A percentile compares a stretch with the other conserved stretches of the same genome.
phyloP scores from a whole-genome alignment of 2,888 invertebrate species.

The Hymenopus coronatus region DNA sequence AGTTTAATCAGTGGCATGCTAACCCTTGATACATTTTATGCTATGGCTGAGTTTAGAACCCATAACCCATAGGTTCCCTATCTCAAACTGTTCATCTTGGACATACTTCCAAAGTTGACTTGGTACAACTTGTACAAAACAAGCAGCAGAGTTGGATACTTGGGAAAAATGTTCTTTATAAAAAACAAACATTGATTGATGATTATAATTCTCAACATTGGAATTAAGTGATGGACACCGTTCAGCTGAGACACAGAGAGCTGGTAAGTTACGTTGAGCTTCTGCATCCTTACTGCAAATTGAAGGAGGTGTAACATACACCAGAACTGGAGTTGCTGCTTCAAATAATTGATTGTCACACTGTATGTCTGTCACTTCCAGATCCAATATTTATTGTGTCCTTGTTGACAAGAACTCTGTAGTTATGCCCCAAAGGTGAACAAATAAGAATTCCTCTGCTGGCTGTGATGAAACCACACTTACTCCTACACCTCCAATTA shows the following conservation, averaged over 20 bases:
- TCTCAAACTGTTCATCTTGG: too few relatives aligned
- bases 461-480: constrained; percentile 74
- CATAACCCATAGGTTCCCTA: too few relatives aligned
- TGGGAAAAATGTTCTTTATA: too few relatives aligned
- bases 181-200: too few relatives aligned
- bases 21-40: too few relatives aligned
- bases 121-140: too few relatives aligned
- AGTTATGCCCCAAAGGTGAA: constrained; percentile 63
- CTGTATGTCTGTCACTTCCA: constrained; percentile 38
- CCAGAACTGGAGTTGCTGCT: constrained; percentile 77
- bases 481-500: constrained; percentile 55
- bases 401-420: constrained; percentile 59
- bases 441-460: constrained; percentile 78
- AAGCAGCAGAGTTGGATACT: too few relatives aligned
- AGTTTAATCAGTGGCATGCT: too few relatives aligned
- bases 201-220: constrained; percentile 88
- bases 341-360: constrained; percentile 75
- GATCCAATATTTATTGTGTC: constrained; percentile 48
- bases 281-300: constrained; percentile 46
- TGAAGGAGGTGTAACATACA: constrained; percentile 65
- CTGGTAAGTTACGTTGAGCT: constrained; percentile 54
- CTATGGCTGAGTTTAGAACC: too few relatives aligned
- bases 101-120: too few relatives aligned
- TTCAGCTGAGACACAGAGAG: constrained; percentile 77
- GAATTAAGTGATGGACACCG: constrained; percentile 67